Percentiles rank a stretch among this genome's conserved stretches.
These are phyloP conservation scores for Drosophila nannoptera DNA, from an alignment of 1,140 invertebrate genomes.

Conservation along the genomic window DNA sequence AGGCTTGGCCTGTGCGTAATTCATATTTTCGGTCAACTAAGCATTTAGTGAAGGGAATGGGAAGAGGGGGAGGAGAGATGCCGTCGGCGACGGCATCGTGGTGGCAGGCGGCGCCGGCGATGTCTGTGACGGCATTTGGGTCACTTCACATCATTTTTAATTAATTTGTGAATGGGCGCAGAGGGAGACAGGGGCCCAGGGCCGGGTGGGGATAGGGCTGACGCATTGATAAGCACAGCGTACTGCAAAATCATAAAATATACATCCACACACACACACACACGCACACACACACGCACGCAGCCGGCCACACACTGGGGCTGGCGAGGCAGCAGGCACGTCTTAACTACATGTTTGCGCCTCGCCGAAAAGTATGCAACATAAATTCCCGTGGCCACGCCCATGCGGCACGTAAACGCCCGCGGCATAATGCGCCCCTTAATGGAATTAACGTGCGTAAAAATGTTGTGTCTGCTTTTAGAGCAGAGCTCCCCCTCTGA, in stretches of 20 bases:
- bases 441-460: constrained; percentile 62
- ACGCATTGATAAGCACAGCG: constrained; percentile 23
- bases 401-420: constrained; percentile 44
- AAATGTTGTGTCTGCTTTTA: constrained; percentile 44
- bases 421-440: constrained; percentile 55
- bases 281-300: not conserved
- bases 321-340: not conserved
- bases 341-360: constrained; percentile 3
- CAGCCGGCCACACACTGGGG: not conserved
- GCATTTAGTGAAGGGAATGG: not conserved
- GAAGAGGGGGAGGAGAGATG: not conserved
- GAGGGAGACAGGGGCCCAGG: not conserved
- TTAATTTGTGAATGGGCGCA: constrained; percentile 29
- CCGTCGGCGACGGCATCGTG: constrained; percentile 17
- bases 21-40: constrained; percentile 17
- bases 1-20: not conserved
- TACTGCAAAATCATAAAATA: constrained; percentile 29
- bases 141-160: constrained; percentile 40
- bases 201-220: not conserved
- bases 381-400: constrained; percentile 48
- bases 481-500: not conserved
- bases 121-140: constrained; percentile 37
- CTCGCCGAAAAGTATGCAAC: constrained; percentile 34
- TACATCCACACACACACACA: constrained; percentile 2
- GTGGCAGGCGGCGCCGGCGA: constrained; percentile 16